These are phyloP conservation scores for Paragorgia papillata DNA, from an alignment of 92 coral and sea anemone genomes.

Conservation along the genomic window DNA sequence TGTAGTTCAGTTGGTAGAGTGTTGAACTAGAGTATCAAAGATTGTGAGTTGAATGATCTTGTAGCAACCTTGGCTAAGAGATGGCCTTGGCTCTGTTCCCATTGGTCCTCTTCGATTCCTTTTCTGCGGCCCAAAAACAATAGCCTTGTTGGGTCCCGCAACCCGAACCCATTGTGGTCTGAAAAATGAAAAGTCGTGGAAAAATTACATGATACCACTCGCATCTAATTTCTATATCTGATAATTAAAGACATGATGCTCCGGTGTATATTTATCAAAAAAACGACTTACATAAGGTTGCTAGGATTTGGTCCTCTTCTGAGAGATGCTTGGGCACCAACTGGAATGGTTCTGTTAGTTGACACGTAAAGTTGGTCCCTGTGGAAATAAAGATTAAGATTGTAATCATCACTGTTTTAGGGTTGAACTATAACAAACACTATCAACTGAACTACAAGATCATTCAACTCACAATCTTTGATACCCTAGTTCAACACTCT, in stretches of 20 bases:
- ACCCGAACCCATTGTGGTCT: neutral
- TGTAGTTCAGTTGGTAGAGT: neutral
- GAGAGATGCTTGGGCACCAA: slow-evolving; percentile 29
- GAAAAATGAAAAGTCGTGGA: neutral
- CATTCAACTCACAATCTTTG: too few species aligned
- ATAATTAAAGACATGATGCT: too few species aligned
- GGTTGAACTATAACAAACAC: too few species aligned
- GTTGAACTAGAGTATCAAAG: neutral
- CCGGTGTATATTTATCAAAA: too few species aligned
- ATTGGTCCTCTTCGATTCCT: slow-evolving; percentile 21
- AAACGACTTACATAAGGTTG: slow-evolving; percentile 10
- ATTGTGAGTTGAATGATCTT: too few species aligned
- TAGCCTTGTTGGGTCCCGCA: slow-evolving; percentile 7
- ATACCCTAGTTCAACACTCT: too few species aligned
- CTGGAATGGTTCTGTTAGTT: neutral
- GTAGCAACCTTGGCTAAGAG: slow-evolving; percentile 21
- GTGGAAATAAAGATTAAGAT: too few species aligned
- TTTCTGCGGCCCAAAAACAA: slow-evolving; percentile 24
- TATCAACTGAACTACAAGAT: too few species aligned
- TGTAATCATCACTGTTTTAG: too few species aligned
- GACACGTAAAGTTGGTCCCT: slow-evolving; percentile 9
- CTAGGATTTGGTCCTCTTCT: slow-evolving; percentile 23
- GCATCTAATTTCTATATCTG: too few species aligned
- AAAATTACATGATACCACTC: too few species aligned
- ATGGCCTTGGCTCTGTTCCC: neutral